phyloP scores from a whole-genome alignment of 2,888 invertebrate genomes.

The Lacanobia wlatinum region DNA sequence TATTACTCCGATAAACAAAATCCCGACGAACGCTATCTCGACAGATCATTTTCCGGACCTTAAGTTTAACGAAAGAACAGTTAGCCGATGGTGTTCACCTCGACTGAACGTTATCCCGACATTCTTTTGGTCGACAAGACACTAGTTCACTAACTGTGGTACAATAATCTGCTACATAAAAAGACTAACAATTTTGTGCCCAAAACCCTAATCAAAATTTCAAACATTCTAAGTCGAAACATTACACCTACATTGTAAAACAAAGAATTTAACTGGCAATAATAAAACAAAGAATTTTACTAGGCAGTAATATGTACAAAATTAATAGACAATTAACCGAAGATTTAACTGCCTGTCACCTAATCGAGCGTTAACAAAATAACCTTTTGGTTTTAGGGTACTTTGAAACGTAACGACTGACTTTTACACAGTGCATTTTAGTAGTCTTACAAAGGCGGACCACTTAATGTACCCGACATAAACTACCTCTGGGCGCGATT shows the following conservation, averaged over 20 bases:
- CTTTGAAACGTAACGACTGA: conserved; percentile 2
- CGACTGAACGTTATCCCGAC: too few species aligned
- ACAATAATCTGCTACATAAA: not conserved
- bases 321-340: conserved; percentile 24
- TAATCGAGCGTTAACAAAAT: conserved; percentile 11
- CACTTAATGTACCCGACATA: too few species aligned
- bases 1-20: too few species aligned
- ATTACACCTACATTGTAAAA: not conserved
- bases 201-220: not conserved
- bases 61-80: too few species aligned
- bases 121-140: too few species aligned
- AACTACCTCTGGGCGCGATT: too few species aligned
- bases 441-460: too few species aligned
- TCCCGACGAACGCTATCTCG: too few species aligned
- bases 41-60: too few species aligned
- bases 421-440: too few species aligned
- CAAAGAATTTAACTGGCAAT: not conserved
- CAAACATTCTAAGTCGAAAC: conserved; percentile 4
- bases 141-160: too few species aligned
- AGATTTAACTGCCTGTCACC: conserved; percentile 17
- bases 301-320: conserved; percentile 16
- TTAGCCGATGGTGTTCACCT: too few species aligned
- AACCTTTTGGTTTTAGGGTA: not conserved
- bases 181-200: not conserved
- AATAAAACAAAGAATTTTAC: not conserved